Conservation (phyloP, 2,113 vertebrate genomes). For the Acrocephalus kingi region DNA sequence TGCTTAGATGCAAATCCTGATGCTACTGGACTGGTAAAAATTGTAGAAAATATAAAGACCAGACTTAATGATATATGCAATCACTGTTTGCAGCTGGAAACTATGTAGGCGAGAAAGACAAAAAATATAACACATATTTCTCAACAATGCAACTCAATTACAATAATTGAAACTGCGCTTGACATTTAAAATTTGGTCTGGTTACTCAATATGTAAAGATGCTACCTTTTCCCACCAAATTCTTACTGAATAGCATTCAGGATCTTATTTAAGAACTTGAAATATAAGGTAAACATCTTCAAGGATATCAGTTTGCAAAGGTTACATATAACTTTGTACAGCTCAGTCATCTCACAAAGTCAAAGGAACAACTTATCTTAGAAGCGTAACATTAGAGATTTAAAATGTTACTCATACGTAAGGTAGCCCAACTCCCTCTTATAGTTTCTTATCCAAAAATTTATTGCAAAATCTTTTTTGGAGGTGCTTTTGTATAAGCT, state of each 20-base stretch:
- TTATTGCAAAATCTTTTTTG: neutral
- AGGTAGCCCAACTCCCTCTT: neutral
- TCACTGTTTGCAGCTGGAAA: neutral
- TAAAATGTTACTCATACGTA: neutral
- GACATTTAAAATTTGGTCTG: neutral
- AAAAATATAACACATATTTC: neutral
- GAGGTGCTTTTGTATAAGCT: neutral
- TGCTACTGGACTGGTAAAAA: neutral
- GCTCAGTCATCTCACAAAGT: neutral
- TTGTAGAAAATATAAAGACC: neutral
- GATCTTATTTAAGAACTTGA: neutral
- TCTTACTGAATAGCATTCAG: neutral
- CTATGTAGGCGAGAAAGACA: neutral
- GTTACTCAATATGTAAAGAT: neutral
- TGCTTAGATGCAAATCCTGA: neutral
- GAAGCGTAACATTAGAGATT: neutral
- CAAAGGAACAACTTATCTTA: neutral
- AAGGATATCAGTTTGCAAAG: neutral
- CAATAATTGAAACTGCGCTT: neutral
- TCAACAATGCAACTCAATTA: neutral
- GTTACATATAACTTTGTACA: neutral
- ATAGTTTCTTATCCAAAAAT: neutral
- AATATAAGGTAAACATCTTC: neutral
- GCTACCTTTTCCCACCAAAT: neutral
- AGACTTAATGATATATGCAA: neutral